Percentiles rank a stretch among this genome's conserved stretches.
Conservation (phyloP, 2,888 invertebrate genomes). For the Meloe dianella region DNA sequence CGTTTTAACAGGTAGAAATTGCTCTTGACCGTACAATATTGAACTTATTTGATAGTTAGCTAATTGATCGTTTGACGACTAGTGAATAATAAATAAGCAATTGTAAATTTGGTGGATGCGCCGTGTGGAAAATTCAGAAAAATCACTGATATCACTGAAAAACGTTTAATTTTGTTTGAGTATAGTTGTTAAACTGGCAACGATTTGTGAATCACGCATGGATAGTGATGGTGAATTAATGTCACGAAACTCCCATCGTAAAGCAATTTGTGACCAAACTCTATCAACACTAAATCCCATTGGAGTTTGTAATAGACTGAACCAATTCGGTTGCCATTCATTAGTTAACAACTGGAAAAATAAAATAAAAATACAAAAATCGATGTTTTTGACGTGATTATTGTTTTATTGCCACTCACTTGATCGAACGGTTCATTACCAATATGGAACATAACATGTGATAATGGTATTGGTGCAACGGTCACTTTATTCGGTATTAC, state of each 20-base stretch:
- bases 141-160: too few species aligned
- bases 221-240: slow-evolving; percentile 46
- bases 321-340: slow-evolving; percentile 62
- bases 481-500: slow-evolving; percentile 51
- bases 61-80: too few species aligned
- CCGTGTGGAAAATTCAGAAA: not conserved
- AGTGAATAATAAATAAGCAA: too few species aligned
- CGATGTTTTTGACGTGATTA: not conserved
- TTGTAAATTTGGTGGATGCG: not conserved
- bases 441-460: slow-evolving; percentile 82
- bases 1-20: too few species aligned
- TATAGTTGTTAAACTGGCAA: slow-evolving; percentile 47
- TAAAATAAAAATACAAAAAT: slow-evolving; percentile 9
- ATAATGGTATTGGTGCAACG: slow-evolving; percentile 62
- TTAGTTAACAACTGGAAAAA: slow-evolving; percentile 60
- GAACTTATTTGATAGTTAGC: too few species aligned
- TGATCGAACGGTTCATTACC: slow-evolving; percentile 78
- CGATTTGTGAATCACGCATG: slow-evolving; percentile 50
- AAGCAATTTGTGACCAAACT: slow-evolving; percentile 60
- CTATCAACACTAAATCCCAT: slow-evolving; percentile 61
- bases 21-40: too few species aligned
- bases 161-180: slow-evolving; percentile 45
- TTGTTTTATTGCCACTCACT: too few species aligned
- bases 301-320: slow-evolving; percentile 59
- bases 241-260: slow-evolving; percentile 62